Base-by-base conservation (phyloP, 1,140 invertebrate species). In the Listronotus oregonensis region DNA sequence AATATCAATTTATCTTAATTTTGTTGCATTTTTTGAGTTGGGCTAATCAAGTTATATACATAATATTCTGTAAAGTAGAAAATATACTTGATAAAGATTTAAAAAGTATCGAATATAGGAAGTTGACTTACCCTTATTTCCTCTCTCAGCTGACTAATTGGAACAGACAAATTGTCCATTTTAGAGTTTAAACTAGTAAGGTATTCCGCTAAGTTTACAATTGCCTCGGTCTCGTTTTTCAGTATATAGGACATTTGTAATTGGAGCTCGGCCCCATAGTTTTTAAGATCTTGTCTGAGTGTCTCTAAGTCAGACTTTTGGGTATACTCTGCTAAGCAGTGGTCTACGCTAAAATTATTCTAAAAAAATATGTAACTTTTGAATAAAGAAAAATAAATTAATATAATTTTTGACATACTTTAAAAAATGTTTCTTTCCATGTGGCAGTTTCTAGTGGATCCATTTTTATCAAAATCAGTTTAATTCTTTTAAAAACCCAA, bases 141-240 rank as follows among this genome's bases (percentile, higher is more conserved):
- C 59, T 75, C 75, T n/a, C 68, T 52, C 15, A 77, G 64, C 56
- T 75, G 74, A 17, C 51, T 69, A 21, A 77, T 59, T 3, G 74
- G 74, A 11, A 67, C 44, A 7, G 75, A 70, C 47, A 77, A 64
- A 51, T 75, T 66, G 46, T 71, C 69, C 18, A 77, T 72, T 67
- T 72, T 75, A 18, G 68, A 69, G 69, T 67, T 71, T 34, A 77
- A 65, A 68, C 73, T 73, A 21, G 73, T 75, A 50, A 77, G 64
- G 70, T 72, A 68, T 64, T 77, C 74, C 9, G 75, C 75, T 47
- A 77, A 66, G 66, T 75, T 74, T 6, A 75, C 74, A 47, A 77
- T 77, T 9, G 70, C 68, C 68, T 77, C 74, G 1, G 75, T 77
- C 69, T 77, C 74, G 47, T 66, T 72, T 68, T 75, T 77, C n/a